A percentile compares a stretch with the other conserved stretches of the same genome.
These are phyloP conservation scores for Scylla paramamosain DNA, from an alignment of 1,140 invertebrate species.

Conservation along the genomic window DNA sequence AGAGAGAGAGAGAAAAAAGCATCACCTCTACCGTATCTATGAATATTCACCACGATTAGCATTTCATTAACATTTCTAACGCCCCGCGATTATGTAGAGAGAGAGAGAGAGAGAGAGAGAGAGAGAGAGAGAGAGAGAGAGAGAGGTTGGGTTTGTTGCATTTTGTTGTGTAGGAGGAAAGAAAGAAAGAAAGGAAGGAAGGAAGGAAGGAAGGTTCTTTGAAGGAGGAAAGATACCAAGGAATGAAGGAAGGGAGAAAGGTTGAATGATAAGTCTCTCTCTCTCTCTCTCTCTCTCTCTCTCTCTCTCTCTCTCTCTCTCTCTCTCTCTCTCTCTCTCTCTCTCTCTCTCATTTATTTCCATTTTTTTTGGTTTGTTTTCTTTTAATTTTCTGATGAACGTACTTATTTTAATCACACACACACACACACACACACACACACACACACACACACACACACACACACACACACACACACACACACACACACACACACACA, in stretches of 20 bases:
- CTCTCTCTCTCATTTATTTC: background rate
- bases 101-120: slow-evolving; percentile 41
- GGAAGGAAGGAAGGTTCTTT: background rate
- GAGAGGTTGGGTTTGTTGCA: background rate
- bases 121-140: background rate
- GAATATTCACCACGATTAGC: slow-evolving; percentile 69
- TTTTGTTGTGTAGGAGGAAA: background rate
- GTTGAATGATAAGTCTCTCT: background rate
- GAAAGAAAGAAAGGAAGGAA: background rate
- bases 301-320: slow-evolving; percentile 39
- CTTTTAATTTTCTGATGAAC: background rate
- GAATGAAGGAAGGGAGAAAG: background rate
- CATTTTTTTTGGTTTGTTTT: too few relatives aligned
- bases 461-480: background rate
- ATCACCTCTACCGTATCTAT: slow-evolving; percentile 63
- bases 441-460: background rate
- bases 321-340: too few relatives aligned
- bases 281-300: slow-evolving; percentile 43
- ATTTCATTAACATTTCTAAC: slow-evolving; percentile 72
- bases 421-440: background rate
- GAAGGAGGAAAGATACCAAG: background rate
- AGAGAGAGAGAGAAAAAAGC: slow-evolving; percentile 22
- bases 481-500: slow-evolving; percentile 40
- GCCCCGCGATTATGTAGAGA: slow-evolving; percentile 59
- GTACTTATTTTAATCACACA: background rate